These are phyloP conservation scores for Nannospalax galili DNA, from an alignment of 2,113 vertebrate genomes.

Conservation along the genomic window DNA sequence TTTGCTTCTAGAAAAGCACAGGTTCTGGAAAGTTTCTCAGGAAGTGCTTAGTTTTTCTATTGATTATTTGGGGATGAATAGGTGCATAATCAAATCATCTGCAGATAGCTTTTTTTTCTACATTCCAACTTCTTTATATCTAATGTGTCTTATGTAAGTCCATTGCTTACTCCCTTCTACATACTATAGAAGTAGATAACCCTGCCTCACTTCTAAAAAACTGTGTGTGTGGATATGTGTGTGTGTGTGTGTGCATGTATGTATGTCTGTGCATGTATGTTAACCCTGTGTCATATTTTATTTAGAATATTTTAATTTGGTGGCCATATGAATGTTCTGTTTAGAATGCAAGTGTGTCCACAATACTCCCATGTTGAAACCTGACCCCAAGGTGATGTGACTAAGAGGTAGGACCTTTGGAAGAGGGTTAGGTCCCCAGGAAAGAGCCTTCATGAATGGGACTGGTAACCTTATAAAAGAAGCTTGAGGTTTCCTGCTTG, in stretches of 20 bases:
- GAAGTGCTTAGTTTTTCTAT: not conserved
- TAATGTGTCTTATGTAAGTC: constrained; percentile 4
- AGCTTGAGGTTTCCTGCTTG: not conserved
- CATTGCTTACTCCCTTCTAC: not conserved
- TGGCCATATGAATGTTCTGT: not conserved
- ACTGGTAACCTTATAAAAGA: not conserved
- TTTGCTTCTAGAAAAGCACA: not conserved
- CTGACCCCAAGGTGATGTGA: too few species aligned
- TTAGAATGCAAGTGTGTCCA: not conserved
- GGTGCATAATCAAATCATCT: not conserved
- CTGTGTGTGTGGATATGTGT: not conserved
- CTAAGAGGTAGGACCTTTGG: not conserved
- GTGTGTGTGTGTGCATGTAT: not conserved
- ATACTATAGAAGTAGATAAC: not conserved
- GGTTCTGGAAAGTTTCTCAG: not conserved
- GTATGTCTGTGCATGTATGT: not conserved
- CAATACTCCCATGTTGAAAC: not conserved
- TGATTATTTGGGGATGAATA: not conserved
- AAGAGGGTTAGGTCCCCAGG: not conserved
- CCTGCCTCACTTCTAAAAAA: not conserved
- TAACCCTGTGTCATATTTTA: not conserved
- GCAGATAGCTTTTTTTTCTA: not conserved
- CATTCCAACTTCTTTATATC: not conserved
- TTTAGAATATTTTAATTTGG: not conserved
- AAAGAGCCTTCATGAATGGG: not conserved